These are phyloP conservation scores for Coracopsis vasa DNA, from an alignment of 2,113 vertebrate genomes.

Conservation along the genomic window DNA sequence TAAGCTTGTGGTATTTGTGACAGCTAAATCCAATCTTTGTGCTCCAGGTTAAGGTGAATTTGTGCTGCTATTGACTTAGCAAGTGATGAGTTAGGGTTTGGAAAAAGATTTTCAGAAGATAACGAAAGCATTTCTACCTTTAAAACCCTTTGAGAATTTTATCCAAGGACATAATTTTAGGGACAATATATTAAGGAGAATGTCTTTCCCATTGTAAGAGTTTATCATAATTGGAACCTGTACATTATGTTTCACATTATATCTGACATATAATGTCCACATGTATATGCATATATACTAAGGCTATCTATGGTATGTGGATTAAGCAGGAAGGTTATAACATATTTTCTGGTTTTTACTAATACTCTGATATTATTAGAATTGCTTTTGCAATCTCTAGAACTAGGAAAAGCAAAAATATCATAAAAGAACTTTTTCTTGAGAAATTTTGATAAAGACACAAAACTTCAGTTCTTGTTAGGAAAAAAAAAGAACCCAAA, in stretches of 20 bases:
- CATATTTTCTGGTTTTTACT: neutral
- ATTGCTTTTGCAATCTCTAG: neutral
- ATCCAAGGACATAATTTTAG: neutral
- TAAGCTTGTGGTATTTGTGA: neutral
- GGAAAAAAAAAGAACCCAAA: neutral
- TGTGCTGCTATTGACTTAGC: neutral
- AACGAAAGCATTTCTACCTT: neutral
- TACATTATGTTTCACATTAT: neutral
- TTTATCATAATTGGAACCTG: neutral
- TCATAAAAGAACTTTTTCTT: neutral
- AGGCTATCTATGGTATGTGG: neutral
- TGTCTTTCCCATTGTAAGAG: neutral
- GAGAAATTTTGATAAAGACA: neutral
- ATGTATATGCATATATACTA: neutral
- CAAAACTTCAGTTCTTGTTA: neutral
- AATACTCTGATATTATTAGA: neutral
- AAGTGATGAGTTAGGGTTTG: neutral
- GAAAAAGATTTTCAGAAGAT: neutral
- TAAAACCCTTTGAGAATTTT: neutral
- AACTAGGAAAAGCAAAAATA: neutral
- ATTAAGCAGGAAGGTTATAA: conserved; percentile 1
- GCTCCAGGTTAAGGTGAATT: neutral
- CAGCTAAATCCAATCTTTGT: neutral
- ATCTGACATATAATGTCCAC: neutral
- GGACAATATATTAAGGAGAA: neutral